These are phyloP conservation scores for Catamblyrhynchus diadema DNA, from an alignment of 2,797 vertebrate species.

Conservation along the genomic window DNA sequence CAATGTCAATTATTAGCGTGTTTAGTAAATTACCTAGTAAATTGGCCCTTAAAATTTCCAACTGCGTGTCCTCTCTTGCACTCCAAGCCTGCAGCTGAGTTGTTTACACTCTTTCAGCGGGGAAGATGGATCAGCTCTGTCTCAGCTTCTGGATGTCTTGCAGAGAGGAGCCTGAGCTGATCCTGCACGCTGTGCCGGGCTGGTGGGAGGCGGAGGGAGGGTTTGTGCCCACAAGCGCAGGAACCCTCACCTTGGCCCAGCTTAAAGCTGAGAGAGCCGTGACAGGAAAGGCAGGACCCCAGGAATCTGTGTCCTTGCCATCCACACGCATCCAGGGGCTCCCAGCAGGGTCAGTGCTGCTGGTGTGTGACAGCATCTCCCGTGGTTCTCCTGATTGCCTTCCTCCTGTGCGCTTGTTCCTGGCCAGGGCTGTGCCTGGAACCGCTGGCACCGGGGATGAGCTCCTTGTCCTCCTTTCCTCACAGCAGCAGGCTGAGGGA, in stretches of 20 bases:
- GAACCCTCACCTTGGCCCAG: background rate
- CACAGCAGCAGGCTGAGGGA: background rate
- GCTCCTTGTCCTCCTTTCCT: background rate
- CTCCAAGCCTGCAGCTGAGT: conserved; percentile 6
- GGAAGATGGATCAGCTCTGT: background rate
- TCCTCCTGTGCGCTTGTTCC: background rate
- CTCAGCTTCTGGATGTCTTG: background rate
- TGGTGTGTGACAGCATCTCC: background rate
- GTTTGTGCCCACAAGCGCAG: fast-evolving
- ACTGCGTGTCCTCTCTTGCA: conserved; percentile 54
- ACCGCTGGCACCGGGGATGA: background rate
- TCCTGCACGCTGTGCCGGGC: background rate
- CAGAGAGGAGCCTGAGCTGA: background rate
- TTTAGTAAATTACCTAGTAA: conserved; percentile 74
- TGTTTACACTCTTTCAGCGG: conserved; percentile 13
- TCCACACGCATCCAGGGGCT: fast-evolving
- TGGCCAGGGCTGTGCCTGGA: background rate
- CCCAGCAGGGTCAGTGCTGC: background rate
- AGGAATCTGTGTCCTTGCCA: background rate
- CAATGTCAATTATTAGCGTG: conserved; percentile 65
- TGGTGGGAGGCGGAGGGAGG: background rate
- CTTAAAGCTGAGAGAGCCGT: background rate
- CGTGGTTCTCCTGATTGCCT: background rate
- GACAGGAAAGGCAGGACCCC: background rate
- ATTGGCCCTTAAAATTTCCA: conserved; percentile 72